phyloP scores from a whole-genome alignment of 2,797 vertebrate species.

The Premnoplex brunnescens region DNA sequence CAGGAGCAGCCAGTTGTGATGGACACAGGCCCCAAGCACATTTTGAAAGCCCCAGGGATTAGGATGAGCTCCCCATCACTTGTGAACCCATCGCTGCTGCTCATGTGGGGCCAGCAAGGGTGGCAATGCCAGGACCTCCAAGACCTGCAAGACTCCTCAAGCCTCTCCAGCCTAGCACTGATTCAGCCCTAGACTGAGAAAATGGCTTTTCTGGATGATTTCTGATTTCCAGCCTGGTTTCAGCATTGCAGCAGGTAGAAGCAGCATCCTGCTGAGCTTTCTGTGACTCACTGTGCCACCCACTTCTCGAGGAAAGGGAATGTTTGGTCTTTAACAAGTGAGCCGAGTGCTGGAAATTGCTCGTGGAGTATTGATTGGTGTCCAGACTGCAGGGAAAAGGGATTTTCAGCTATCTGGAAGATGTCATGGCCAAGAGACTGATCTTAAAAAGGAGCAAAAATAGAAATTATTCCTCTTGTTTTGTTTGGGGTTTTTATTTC shows the following conservation, averaged over 20 bases:
- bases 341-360: constrained; percentile 5
- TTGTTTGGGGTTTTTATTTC: constrained; percentile 22
- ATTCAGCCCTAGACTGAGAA: not conserved
- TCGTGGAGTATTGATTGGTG: constrained; percentile 57
- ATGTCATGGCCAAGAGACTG: not conserved
- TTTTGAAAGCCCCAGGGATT: not conserved
- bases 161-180: not conserved
- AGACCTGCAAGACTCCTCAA: not conserved
- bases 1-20: not conserved
- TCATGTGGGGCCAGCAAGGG: not conserved
- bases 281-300: constrained; percentile 50
- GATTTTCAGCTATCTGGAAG: constrained; percentile 51
- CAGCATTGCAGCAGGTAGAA: constrained; percentile 20
- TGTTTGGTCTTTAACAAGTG: constrained; percentile 6
- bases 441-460: not conserved
- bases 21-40: accelerated
- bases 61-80: not conserved
- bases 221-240: not conserved
- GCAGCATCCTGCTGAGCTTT: constrained; percentile 24
- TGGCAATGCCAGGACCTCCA: not conserved
- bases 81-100: not conserved
- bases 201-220: not conserved
- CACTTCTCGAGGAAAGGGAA: constrained; percentile 8
- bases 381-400: constrained; percentile 34
- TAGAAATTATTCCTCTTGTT: constrained; percentile 10